Base-by-base conservation (phyloP, 2,113 vertebrate genomes). In the Dicentrarchus labrax region DNA sequence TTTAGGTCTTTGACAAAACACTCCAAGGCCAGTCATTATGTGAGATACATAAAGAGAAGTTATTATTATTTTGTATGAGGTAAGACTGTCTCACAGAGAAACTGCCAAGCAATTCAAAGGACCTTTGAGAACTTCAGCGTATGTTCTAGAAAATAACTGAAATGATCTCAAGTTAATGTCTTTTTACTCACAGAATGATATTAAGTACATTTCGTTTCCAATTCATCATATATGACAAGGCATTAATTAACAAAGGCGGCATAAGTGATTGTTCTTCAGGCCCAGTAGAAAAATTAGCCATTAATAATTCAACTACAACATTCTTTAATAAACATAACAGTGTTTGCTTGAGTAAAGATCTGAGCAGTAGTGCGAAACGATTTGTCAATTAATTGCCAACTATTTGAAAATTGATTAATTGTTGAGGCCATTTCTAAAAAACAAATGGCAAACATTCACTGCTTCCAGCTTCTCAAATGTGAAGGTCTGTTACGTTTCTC, bases 251-350 rank as follows among this genome's bases (percentile, higher is more conserved):
- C 48, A 38, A 13, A 68, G 74, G 54, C 36, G 0, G 17, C 15
- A 2, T 19, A 6, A 57, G 17, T 53, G 38, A 80, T 60, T 36
- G 59, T 24, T 73, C 62, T 43, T 62, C 19, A 4, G 24, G 17
- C 51, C 68, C 64, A 17, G 65, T 43, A 15, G 53, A 51, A 82
- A 30, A 73, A 82, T 71, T 48, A 70, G 12, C 10, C 72, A 82
- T 83, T 61, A 83, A 83, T 76, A 61, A 85, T 80, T n/a, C n/a
- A n/a, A n/a, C n/a, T n/a, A n/a, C n/a, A n/a, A n/a, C n/a, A 30
- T 30, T 30, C 30, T 30, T 30, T 30, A 30, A 30, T 30, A 30
- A 30, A 30, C 30, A 30, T 30, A 30, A 30, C 30, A 30, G 2
- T 3, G 2, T 0, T 30, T 30, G 30, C 30, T 30, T 30, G 30